Evolutionary conservation across 2,797 vertebrate genomes (phyloP).

Genomic region (Podargus strigoides): DNA sequence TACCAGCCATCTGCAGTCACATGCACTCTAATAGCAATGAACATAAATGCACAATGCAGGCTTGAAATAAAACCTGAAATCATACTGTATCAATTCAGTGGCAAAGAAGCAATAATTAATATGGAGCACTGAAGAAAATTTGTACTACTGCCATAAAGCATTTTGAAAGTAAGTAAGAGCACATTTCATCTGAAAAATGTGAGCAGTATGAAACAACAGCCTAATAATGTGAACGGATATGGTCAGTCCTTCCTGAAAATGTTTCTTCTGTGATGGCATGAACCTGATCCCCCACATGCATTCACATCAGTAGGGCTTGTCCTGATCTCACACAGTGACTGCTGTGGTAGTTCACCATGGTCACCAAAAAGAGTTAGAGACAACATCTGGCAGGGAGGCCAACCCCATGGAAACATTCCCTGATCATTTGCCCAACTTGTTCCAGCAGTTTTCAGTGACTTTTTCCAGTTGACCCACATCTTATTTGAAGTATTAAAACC

Average conservation of each 20-base stretch:
- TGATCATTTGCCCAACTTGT: background rate
- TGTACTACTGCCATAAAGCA: background rate
- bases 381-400: background rate
- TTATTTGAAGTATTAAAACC: background rate
- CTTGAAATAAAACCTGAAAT: background rate
- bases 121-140: background rate
- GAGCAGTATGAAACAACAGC: background rate
- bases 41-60: background rate
- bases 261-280: rapidly evolving
- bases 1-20: background rate
- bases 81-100: background rate
- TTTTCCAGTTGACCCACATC: background rate
- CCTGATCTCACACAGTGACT: rapidly evolving
- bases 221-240: rapidly evolving
- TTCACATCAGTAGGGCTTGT: background rate
- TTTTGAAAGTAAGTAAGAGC: background rate
- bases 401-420: background rate
- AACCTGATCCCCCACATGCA: rapidly evolving
- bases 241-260: background rate
- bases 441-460: background rate
- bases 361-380: background rate
- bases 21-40: background rate
- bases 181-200: background rate
- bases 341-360: background rate
- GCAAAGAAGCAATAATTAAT: background rate